Base-by-base conservation (phyloP, 2,888 invertebrate species). In the Drosophila tanythrix region DNA sequence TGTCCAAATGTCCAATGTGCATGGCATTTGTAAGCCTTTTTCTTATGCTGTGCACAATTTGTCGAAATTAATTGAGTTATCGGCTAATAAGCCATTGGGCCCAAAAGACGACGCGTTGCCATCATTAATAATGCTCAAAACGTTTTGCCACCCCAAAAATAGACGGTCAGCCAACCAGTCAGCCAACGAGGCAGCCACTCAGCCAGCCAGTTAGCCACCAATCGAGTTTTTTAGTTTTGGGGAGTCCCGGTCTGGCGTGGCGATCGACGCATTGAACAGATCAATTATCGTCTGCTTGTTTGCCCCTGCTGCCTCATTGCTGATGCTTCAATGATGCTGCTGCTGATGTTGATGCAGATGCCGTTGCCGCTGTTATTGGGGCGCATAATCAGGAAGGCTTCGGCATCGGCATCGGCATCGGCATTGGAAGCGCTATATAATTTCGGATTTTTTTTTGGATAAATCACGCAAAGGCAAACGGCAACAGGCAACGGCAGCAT, bases 61-160 rank as follows among this genome's bases (percentile, higher is more conserved):
- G 86, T 79, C 67, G 70, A 77, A 89, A 89, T 79, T 76, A 88
- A 87, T 89, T 90, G 88, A 87, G 90, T 76, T 90, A 87, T 87
- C 86, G 79, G 80, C 75, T 87, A 83, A 89, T 83, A 81, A 77
- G 79, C 71, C 83, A 70, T 53, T 62, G 73, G 67, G 63, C 69
- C 73, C 62, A 81, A 63, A 76, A 83, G 70, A 67, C 64, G 75
- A 73, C 53, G 62, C 70, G 69, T 53, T 70, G 84, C 66, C 86
- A 85, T 90, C 87, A 90, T 90, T 88, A 90, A 90, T 90, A 90
- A 86, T 76, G 77, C 81, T 89, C 85, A 85, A 69, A 79, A 71
- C 53, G 53, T 81, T 77, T 70, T 74, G 79, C 79, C 79, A 79
- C 79, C 79, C 81, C 79, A 73, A 79, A 79, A 81, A 81, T 81